A percentile compares a stretch with the other conserved stretches of the same genome.
These are phyloP conservation scores for Periplaneta americana DNA, from an alignment of 1,140 invertebrate genomes.

Conservation along the genomic window DNA sequence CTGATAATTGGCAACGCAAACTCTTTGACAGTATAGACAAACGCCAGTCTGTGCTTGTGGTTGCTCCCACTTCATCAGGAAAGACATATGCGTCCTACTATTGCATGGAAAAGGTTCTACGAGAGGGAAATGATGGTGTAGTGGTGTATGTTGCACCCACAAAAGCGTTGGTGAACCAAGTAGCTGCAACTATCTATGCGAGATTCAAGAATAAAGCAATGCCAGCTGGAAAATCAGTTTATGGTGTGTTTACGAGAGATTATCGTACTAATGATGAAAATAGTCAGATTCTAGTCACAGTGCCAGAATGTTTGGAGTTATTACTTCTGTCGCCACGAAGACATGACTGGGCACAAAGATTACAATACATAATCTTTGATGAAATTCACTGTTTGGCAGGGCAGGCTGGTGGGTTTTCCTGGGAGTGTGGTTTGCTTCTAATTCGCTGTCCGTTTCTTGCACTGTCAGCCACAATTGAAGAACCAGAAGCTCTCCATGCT, in stretches of 20 bases:
- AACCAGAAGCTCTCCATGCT: slow-evolving; percentile 17
- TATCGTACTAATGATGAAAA: slow-evolving; percentile 20
- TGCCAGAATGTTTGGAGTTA: slow-evolving; percentile 24
- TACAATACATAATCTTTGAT: slow-evolving; percentile 26
- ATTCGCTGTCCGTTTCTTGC: slow-evolving; percentile 24
- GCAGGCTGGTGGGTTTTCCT: slow-evolving; percentile 17
- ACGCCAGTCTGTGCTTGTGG: slow-evolving; percentile 23
- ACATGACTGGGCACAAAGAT: slow-evolving; percentile 19
- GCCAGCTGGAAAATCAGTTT: slow-evolving; percentile 18
- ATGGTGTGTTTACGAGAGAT: slow-evolving; percentile 25
- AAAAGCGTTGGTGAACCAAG: slow-evolving; percentile 27
- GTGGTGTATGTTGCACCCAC: slow-evolving; percentile 27
- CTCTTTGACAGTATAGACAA: slow-evolving; percentile 23
- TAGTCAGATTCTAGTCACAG: slow-evolving; percentile 23
- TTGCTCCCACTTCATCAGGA: slow-evolving; percentile 26
- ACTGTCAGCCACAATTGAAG: slow-evolving; percentile 23
- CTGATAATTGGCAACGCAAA: slow-evolving; percentile 24
- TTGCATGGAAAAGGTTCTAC: slow-evolving; percentile 25
- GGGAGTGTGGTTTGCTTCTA: slow-evolving; percentile 22
- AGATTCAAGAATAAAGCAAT: slow-evolving; percentile 19
- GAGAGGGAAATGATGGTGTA: slow-evolving; percentile 21
- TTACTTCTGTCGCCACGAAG: slow-evolving; percentile 21
- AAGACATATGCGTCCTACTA: slow-evolving; percentile 28
- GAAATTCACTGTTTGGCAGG: slow-evolving; percentile 25
- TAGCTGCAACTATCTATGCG: slow-evolving; percentile 24